phyloP scores from a whole-genome alignment of 1,140 invertebrate genomes.

The Episyrphus balteatus region DNA sequence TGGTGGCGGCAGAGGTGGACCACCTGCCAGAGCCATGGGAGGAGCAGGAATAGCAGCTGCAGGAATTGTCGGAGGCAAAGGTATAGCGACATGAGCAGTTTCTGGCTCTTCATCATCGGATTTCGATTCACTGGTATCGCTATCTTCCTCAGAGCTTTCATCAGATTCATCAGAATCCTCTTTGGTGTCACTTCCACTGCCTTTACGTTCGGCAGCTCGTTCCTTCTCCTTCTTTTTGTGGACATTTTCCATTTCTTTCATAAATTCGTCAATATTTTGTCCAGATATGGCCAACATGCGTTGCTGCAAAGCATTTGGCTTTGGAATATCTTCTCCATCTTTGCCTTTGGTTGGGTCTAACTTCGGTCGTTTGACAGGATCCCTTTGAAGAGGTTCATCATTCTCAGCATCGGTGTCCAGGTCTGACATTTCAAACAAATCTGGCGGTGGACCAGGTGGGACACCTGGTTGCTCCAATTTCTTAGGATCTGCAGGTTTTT shows the following conservation, averaged over 20 bases:
- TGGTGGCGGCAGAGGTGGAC: constrained; percentile 21
- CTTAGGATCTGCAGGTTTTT: constrained; percentile 21
- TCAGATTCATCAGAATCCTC: constrained; percentile 10
- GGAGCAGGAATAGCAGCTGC: neutral
- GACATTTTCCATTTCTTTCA: constrained; percentile 82
- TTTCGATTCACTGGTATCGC: constrained; percentile 12
- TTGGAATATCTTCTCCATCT: constrained; percentile 37
- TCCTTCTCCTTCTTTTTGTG: constrained; percentile 61
- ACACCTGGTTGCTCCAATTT: constrained; percentile 69
- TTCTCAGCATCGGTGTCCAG: constrained; percentile 38
- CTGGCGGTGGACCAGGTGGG: constrained; percentile 70
- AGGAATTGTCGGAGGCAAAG: constrained; percentile 13
- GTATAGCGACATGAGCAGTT: constrained; percentile 14
- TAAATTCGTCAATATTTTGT: constrained; percentile 84
- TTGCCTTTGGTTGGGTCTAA: constrained; percentile 13
- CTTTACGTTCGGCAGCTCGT: constrained; percentile 39
- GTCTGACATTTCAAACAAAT: constrained; percentile 48
- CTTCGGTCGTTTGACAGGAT: neutral
- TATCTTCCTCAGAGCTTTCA: constrained; percentile 8
- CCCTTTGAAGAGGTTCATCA: constrained; percentile 38
- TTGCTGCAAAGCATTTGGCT: constrained; percentile 66
- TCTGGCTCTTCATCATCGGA: constrained; percentile 29
- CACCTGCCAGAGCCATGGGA: neutral
- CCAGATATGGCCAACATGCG: constrained; percentile 75
- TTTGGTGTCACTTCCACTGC: constrained; percentile 3